These are phyloP conservation scores for Telmatherina bonti DNA, from an alignment of 2,797 vertebrate species.

Conservation along the genomic window DNA sequence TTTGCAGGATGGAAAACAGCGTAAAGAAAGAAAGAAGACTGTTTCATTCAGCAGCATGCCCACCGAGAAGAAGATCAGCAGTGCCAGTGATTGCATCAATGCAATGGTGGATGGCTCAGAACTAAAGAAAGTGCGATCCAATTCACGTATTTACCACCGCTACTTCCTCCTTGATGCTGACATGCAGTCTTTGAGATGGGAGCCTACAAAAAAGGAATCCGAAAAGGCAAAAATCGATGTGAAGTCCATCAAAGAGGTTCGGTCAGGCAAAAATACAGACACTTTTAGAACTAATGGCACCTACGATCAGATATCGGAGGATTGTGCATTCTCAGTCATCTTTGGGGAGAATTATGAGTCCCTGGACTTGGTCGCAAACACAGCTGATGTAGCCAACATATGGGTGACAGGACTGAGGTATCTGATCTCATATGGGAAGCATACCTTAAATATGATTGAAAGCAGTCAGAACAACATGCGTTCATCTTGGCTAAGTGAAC, in stretches of 20 bases:
- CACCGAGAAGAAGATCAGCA: constrained; percentile 97
- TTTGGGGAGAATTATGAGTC: constrained; percentile 98
- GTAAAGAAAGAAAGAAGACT: constrained; percentile 96
- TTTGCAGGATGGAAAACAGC: constrained; percentile 93
- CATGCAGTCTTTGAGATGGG: constrained; percentile 98
- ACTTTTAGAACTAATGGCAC: constrained; percentile 97
- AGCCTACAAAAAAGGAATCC: constrained; percentile 97
- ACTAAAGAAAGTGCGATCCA: constrained; percentile 96
- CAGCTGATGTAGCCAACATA: constrained; percentile 96
- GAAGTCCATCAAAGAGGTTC: constrained; percentile 96
- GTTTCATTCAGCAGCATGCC: constrained; percentile 99
- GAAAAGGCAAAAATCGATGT: constrained; percentile 99
- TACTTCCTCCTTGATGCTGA: constrained; percentile 97
- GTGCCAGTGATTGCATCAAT: constrained; percentile 95
- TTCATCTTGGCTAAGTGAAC: constrained; percentile 94
- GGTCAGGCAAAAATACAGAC: constrained; percentile 97
- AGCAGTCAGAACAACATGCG: constrained; percentile 96
- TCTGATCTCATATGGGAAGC: constrained; percentile 97
- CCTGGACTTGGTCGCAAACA: constrained; percentile 96
- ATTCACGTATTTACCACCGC: constrained; percentile 94
- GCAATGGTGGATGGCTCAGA: constrained; percentile 98
- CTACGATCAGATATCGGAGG: constrained; percentile 98
- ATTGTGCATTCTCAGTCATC: constrained; percentile 96
- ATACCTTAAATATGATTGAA: constrained; percentile 96
- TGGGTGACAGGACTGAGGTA: constrained; percentile 98